Evolutionary conservation across 2,113 vertebrate genomes (phyloP).

Genomic region (Thalassoma bifasciatum): DNA sequence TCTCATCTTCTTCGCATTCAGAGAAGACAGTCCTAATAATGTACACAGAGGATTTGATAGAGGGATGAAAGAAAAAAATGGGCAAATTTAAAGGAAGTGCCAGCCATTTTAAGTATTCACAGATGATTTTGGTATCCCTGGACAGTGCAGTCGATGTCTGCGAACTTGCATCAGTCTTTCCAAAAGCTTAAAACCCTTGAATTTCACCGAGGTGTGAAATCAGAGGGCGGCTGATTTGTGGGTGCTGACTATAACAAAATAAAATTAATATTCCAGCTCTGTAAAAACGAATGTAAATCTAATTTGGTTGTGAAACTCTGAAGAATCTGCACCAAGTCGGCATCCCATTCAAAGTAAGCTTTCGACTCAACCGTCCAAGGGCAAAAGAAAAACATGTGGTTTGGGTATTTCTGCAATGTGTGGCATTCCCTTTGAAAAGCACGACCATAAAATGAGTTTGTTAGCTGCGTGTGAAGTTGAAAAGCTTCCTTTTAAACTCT

Average conservation of each 20-base stretch:
- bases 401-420: slow-evolving; percentile 33
- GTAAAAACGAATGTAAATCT: slow-evolving; percentile 45
- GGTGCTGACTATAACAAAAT: slow-evolving; percentile 23
- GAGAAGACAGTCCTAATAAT: slow-evolving; percentile 35
- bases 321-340: slow-evolving; percentile 31
- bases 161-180: slow-evolving; percentile 68
- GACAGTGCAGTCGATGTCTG: slow-evolving; percentile 52
- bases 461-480: slow-evolving; percentile 36
- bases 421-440: slow-evolving; percentile 53
- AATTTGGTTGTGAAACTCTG: slow-evolving; percentile 27
- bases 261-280: slow-evolving; percentile 26
- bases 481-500: slow-evolving; percentile 55
- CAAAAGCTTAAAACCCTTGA: slow-evolving; percentile 50
- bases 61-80: slow-evolving; percentile 15
- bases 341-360: slow-evolving; percentile 47
- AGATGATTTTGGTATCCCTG: slow-evolving; percentile 50
- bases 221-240: slow-evolving; percentile 43
- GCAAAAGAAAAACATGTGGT: slow-evolving; percentile 33
- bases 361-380: slow-evolving; percentile 52
- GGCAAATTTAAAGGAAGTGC: slow-evolving; percentile 44
- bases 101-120: slow-evolving; percentile 54
- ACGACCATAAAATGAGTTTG: slow-evolving; percentile 64
- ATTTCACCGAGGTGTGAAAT: slow-evolving; percentile 39
- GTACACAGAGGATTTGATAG: slow-evolving; percentile 27
- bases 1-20: slow-evolving; percentile 56